Conservation (phyloP, 2,888 invertebrate genomes). For the Cepaea hortensis region DNA sequence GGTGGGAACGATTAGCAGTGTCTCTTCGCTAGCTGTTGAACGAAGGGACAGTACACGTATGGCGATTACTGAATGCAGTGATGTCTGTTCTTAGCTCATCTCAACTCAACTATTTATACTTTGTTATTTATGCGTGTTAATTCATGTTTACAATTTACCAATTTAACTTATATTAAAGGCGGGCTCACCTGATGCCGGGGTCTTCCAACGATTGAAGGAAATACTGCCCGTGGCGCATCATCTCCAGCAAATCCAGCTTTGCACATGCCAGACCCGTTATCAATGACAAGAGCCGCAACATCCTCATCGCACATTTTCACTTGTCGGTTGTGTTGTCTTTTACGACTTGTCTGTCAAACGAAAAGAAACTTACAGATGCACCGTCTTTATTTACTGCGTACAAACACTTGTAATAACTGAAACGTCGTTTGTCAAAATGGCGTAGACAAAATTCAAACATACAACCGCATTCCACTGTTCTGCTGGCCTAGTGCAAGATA, state of each 20-base stretch:
- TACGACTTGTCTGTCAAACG: background rate
- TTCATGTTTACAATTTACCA: too few relatives aligned
- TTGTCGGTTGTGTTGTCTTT: background rate
- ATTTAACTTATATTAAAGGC: too few relatives aligned
- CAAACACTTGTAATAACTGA: background rate
- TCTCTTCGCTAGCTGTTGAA: too few relatives aligned
- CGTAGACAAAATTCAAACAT: background rate
- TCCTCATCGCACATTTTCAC: slow-evolving; percentile 8
- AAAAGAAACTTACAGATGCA: background rate
- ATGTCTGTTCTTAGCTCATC: too few relatives aligned
- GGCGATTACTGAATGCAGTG: too few relatives aligned
- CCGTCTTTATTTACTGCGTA: too few relatives aligned
- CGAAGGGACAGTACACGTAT: too few relatives aligned
- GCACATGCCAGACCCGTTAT: background rate
- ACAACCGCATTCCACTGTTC: background rate
- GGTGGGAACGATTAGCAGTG: too few relatives aligned
- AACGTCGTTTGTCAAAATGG: slow-evolving; percentile 1
- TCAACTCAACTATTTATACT: too few relatives aligned
- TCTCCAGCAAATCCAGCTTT: slow-evolving; percentile 6
- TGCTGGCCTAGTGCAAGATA: background rate
- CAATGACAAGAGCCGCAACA: slow-evolving; percentile 15
- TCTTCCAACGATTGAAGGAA: slow-evolving; percentile 3
- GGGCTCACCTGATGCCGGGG: background rate
- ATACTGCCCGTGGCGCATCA: background rate
- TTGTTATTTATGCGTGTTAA: too few relatives aligned